Evolutionary conservation across 2,888 invertebrate genomes (phyloP).

Genomic region (Matsumyia berberina): DNA sequence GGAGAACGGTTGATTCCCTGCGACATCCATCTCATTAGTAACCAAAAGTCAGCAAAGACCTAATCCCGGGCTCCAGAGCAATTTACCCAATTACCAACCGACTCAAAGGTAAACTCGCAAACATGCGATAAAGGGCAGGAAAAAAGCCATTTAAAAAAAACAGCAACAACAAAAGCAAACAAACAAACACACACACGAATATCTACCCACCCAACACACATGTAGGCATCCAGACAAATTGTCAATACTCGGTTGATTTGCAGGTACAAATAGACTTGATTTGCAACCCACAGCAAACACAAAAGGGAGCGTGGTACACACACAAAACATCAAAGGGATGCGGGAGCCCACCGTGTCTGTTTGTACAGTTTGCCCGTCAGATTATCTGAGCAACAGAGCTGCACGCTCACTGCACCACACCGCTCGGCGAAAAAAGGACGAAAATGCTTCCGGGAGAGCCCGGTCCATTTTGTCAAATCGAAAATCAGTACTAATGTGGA

Average conservation of each 20-base stretch:
- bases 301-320: conserved; percentile 36
- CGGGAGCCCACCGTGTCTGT: conserved; percentile 45
- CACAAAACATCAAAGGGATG: conserved; percentile 67
- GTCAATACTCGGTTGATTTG: conserved; percentile 76
- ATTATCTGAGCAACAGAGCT: conserved; percentile 42
- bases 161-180: conserved; percentile 52
- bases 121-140: conserved; percentile 62
- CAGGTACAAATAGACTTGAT: conserved; percentile 75
- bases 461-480: conserved; percentile 62
- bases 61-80: conserved; percentile 59
- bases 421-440: conserved; percentile 1
- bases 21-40: conserved; percentile 67
- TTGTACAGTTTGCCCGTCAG: conserved; percentile 58
- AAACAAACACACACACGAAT: conserved; percentile 23
- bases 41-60: conserved; percentile 70
- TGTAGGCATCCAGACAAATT: conserved; percentile 69
- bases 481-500: conserved; percentile 69
- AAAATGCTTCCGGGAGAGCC: conserved; percentile 30
- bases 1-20: conserved; percentile 36
- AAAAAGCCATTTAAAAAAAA: conserved; percentile 61
- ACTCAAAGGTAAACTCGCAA: conserved; percentile 74
- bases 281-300: conserved; percentile 61
- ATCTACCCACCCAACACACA: conserved; percentile 4
- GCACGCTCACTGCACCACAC: conserved; percentile 1
- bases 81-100: conserved; percentile 75